phyloP scores from a whole-genome alignment of 2,113 vertebrate species.

The Acrocephalus kingi region DNA sequence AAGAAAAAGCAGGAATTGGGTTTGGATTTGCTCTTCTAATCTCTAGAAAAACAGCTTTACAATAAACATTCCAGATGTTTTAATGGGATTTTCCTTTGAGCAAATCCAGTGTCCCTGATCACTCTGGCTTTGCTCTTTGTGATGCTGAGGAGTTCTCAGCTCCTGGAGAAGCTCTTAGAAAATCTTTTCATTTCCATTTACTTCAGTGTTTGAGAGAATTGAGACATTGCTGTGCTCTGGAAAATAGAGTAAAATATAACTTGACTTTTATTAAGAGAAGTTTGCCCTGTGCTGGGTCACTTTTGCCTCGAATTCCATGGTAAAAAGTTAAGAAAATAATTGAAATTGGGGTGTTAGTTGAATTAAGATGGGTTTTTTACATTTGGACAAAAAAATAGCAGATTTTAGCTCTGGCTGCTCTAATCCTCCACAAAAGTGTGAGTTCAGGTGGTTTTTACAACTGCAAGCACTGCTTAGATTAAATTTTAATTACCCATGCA shows the following conservation, averaged over 20 bases:
- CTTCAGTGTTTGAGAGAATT: neutral
- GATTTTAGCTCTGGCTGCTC: neutral
- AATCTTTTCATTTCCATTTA: neutral
- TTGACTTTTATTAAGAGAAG: neutral
- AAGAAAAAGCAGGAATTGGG: neutral
- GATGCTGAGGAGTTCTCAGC: neutral
- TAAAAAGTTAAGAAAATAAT: neutral
- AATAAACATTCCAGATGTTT: neutral
- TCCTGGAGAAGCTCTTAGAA: neutral
- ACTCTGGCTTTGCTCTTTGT: neutral
- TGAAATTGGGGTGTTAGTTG: neutral
- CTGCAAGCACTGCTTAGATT: neutral
- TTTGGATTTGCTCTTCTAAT: neutral
- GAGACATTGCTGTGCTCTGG: neutral
- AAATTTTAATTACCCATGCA: neutral
- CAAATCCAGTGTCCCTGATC: neutral
- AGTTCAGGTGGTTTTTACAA: neutral
- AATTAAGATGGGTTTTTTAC: neutral
- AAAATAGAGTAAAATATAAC: accelerated
- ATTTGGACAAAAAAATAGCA: neutral
- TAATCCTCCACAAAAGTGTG: neutral
- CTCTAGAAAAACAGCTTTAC: neutral
- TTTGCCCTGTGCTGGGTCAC: neutral
- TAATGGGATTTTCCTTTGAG: neutral
- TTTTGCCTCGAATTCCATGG: neutral